A percentile compares a stretch with the other conserved stretches of the same genome.
Evolutionary conservation across 2,888 invertebrate species (phyloP).

Genomic region (Acholoe squamosa): DNA sequence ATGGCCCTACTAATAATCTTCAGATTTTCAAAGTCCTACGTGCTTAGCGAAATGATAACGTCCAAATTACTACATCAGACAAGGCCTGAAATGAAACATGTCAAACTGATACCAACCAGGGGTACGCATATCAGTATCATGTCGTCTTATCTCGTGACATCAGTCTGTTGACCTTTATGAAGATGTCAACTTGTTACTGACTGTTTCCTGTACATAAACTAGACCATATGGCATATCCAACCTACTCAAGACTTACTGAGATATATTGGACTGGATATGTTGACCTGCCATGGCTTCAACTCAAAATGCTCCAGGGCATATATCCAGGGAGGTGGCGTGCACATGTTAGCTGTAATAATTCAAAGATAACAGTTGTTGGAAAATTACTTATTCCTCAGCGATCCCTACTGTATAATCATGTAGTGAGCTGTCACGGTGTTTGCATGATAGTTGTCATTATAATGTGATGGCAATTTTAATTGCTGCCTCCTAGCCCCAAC

Average conservation of each 20-base stretch:
- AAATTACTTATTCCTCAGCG: not conserved
- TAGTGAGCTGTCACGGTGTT: not conserved
- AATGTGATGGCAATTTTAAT: not conserved
- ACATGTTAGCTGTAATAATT: not conserved
- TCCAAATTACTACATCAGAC: not conserved
- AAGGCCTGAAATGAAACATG: constrained; percentile 35
- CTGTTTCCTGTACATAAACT: not conserved
- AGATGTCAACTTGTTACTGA: not conserved
- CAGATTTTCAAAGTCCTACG: too few species aligned
- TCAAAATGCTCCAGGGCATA: not conserved
- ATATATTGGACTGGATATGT: not conserved
- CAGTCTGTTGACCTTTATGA: not conserved
- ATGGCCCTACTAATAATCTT: too few species aligned
- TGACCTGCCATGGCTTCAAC: not conserved
- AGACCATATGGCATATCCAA: not conserved
- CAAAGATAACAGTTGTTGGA: not conserved
- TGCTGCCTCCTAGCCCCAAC: not conserved
- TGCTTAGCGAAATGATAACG: too few species aligned
- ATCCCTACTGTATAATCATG: not conserved
- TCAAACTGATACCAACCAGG: not conserved
- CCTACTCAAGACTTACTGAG: not conserved
- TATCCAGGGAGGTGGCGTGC: not conserved
- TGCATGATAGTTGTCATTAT: constrained; percentile 27
- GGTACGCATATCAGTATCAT: not conserved
- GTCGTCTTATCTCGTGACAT: not conserved